Conservation (phyloP, 2,888 invertebrate genomes). For the Eremobia ochroleuca region DNA sequence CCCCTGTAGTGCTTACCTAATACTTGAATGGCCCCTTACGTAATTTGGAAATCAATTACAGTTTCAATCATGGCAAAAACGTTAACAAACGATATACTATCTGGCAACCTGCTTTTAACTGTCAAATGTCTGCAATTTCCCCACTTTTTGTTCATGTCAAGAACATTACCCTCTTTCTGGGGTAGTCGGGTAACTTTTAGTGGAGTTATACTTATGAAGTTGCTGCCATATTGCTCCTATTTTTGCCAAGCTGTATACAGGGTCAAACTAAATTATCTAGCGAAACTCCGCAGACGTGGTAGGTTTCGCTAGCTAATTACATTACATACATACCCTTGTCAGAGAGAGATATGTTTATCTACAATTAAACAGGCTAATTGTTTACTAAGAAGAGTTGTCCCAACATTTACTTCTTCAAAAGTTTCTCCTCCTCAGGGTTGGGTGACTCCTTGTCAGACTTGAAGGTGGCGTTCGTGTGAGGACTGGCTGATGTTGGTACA, state of each 20-base stretch:
- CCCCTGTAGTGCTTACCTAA: too few relatives aligned
- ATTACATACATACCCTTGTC: too few relatives aligned
- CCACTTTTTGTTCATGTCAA: neutral
- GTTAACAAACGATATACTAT: neutral
- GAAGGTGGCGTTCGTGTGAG: conserved; percentile 80
- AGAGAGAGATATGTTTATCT: neutral
- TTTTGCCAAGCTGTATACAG: neutral
- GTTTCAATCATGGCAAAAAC: neutral
- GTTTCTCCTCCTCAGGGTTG: conserved; percentile 82
- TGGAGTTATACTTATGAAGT: neutral
- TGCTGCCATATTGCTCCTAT: neutral
- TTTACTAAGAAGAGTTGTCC: conserved; percentile 32
- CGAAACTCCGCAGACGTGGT: neutral
- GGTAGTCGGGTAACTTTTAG: neutral
- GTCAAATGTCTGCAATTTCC: neutral
- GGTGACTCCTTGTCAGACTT: conserved; percentile 69
- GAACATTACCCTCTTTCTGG: neutral
- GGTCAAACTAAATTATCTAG: neutral
- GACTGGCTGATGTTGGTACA: conserved; percentile 79
- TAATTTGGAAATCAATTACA: neutral
- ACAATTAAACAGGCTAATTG: neutral
- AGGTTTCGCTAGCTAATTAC: neutral
- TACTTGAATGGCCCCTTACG: too few relatives aligned
- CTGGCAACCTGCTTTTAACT: neutral
- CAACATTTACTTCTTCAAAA: conserved; percentile 80